Percentiles rank a stretch among this genome's conserved stretches.
These are phyloP conservation scores for Drosophila erecta DNA, from an alignment of 1,140 invertebrate genomes.

Conservation along the genomic window DNA sequence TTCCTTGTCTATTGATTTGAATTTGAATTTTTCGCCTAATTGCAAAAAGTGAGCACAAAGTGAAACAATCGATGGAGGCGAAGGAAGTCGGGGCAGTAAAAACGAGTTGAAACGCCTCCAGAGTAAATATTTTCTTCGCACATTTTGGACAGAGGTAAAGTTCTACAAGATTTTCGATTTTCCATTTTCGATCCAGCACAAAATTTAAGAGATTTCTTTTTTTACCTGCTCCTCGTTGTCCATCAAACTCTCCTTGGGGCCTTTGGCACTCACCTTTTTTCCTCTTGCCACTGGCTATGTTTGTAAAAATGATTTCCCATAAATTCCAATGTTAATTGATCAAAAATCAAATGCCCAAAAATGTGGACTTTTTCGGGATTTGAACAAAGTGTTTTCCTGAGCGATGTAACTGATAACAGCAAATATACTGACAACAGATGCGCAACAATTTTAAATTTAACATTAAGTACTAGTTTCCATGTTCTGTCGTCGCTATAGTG, in stretches of 20 bases:
- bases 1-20: constrained; percentile 72
- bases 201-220: background rate
- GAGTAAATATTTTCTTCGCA: constrained; percentile 11
- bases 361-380: background rate
- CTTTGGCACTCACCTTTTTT: background rate
- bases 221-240: background rate
- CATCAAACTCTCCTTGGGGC: background rate
- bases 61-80: constrained; percentile 16
- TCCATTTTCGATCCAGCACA: constrained; percentile 1
- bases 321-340: constrained; percentile 18
- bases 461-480: constrained; percentile 1
- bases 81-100: background rate
- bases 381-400: no score
- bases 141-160: background rate
- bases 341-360: constrained; percentile 7
- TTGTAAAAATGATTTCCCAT: constrained; percentile 4
- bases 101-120: background rate
- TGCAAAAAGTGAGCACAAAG: constrained; percentile 57
- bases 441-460: constrained; percentile 12
- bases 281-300: background rate
- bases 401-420: background rate
- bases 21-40: constrained; percentile 73
- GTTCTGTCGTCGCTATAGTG: background rate
- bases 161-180: constrained; percentile 4
- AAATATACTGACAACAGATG: constrained; percentile 11